phyloP scores from a whole-genome alignment of 2,113 vertebrate genomes.

The Erythrocebus patas region DNA sequence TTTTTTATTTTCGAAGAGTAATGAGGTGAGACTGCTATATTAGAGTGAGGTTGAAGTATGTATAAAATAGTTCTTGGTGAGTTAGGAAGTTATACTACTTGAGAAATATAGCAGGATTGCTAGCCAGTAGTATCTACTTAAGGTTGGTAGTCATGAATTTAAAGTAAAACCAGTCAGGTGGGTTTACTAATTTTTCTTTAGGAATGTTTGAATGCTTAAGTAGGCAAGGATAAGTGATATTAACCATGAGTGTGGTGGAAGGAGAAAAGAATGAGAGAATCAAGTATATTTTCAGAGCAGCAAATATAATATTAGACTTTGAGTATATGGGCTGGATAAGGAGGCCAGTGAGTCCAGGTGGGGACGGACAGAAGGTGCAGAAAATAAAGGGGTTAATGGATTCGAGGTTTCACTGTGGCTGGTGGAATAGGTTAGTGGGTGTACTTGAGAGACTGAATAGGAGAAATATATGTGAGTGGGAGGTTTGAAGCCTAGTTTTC shows the following conservation, averaged over 20 bases:
- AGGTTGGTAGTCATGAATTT: neutral
- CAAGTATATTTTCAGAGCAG: neutral
- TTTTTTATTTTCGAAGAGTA: conserved; percentile 49
- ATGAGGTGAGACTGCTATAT: neutral
- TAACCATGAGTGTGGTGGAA: neutral
- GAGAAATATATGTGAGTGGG: neutral
- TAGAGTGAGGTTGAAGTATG: neutral
- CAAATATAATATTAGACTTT: neutral
- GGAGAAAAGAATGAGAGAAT: neutral
- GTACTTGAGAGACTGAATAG: neutral
- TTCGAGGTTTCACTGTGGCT: neutral
- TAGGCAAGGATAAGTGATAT: neutral
- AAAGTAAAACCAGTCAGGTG: neutral
- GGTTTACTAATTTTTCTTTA: neutral
- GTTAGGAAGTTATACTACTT: neutral
- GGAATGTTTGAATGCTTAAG: neutral
- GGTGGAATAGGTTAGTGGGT: neutral
- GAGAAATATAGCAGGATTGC: neutral
- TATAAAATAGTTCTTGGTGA: neutral
- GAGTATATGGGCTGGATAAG: neutral
- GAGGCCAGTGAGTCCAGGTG: neutral
- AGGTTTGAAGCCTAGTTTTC: neutral
- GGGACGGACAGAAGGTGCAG: neutral
- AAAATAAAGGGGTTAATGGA: neutral
- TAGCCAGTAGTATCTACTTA: neutral